These are phyloP conservation scores for Catonia carolina DNA, from an alignment of 2,888 invertebrate species.

Conservation along the genomic window DNA sequence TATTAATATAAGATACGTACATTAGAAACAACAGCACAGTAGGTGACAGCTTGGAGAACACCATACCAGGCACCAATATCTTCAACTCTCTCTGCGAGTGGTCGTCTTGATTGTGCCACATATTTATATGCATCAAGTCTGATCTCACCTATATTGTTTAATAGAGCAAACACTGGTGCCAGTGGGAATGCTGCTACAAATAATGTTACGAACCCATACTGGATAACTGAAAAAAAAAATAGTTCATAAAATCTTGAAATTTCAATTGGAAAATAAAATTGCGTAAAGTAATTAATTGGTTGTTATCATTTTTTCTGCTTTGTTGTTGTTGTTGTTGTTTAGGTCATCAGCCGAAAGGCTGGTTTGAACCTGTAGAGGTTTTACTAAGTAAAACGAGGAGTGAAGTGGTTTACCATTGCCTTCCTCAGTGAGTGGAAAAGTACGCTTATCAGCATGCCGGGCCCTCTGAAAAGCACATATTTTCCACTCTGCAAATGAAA, in stretches of 20 bases:
- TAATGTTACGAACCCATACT: slow-evolving; percentile 94
- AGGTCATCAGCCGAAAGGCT: no score
- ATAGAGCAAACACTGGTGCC: slow-evolving; percentile 87
- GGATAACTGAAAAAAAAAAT: slow-evolving; percentile 62
- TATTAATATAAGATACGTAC: slow-evolving; percentile 50
- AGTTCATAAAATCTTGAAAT: no score
- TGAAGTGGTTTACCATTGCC: no score
- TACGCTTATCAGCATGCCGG: no score
- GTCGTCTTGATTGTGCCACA: slow-evolving; percentile 87
- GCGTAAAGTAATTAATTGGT: background rate
- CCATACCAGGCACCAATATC: slow-evolving; percentile 93
- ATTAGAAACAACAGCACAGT: slow-evolving; percentile 80
- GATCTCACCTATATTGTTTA: slow-evolving; percentile 95
- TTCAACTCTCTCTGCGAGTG: slow-evolving; percentile 81
- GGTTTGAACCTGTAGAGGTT: no score
- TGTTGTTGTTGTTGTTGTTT: no score
- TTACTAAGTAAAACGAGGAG: no score
- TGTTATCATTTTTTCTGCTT: slow-evolving; percentile 3
- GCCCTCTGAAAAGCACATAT: no score
- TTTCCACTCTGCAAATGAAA: no score
- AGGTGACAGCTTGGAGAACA: slow-evolving; percentile 84
- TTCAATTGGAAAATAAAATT: background rate
- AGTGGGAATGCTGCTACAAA: slow-evolving; percentile 97
- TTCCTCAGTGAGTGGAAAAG: no score
- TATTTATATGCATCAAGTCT: slow-evolving; percentile 93